Evolutionary conservation across 2,888 invertebrate genomes (phyloP).

Genomic region (Amphiduros pacificus): DNA sequence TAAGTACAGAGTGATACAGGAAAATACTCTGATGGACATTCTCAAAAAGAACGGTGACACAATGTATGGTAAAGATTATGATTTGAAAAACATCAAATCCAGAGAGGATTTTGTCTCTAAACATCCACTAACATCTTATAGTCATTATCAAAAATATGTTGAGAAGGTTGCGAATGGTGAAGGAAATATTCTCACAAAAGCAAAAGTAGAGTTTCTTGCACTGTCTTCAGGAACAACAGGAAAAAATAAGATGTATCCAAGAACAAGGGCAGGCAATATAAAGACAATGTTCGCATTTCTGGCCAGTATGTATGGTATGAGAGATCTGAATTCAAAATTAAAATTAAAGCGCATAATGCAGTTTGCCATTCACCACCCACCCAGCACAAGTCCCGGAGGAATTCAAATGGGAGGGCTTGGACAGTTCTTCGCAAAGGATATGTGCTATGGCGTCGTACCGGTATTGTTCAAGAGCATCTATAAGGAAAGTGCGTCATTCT

Average conservation of each 20-base stretch:
- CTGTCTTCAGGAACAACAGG: neutral
- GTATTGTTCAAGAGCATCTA: neutral
- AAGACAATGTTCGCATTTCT: too few relatives aligned
- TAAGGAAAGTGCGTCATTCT: neutral
- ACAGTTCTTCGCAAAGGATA: neutral
- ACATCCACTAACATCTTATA: neutral
- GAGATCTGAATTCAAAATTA: too few relatives aligned
- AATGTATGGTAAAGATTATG: neutral
- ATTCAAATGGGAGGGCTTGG: neutral
- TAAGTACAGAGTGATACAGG: too few relatives aligned
- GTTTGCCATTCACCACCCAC: neutral
- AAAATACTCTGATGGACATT: neutral
- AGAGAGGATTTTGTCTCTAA: neutral
- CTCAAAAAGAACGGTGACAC: neutral
- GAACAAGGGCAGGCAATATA: neutral
- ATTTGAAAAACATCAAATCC: neutral
- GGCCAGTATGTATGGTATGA: too few relatives aligned
- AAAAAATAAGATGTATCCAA: conserved; percentile 1
- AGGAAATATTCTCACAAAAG: neutral
- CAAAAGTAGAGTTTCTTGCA: neutral
- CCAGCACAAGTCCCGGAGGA: neutral
- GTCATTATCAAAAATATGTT: neutral
- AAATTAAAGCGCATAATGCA: neutral
- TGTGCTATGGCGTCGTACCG: neutral
- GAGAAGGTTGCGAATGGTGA: neutral